Evolutionary conservation across 1,140 invertebrate species (phyloP), one percentile per base, ranked within the genome.

Genomic region (Dryas iulia): DNA sequence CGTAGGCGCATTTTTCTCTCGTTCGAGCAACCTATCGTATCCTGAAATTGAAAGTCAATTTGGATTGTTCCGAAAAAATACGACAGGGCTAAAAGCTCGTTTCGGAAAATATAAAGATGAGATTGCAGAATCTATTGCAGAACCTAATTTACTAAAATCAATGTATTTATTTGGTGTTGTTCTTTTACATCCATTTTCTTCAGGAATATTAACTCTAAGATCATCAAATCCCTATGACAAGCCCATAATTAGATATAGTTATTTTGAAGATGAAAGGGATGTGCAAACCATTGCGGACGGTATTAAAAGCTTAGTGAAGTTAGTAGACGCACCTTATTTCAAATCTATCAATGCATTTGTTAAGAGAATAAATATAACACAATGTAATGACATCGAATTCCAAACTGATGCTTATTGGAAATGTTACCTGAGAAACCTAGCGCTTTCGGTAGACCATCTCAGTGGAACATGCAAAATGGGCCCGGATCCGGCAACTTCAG

Each of bases 171-270:
- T 62, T 82, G 23, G 78, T 4, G 69, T 93, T 54, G 83, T 88
- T 59, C 78, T 93, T 14, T 65, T 94, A 33, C 93, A 92, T 62
- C 93, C 93, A 33, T 85, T 89, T 76, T 94, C 93, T 10, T 75
- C 70, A 18, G 93, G 93, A 14, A 80, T 79, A 18, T 78, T 94
- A 47, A 69, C 77, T 33, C 73, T 94, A 58, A 79, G 79, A 31
- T 91, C 87, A 30, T 77, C 66, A n/a, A 72, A 93, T 72, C 92
- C 88, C 5, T 63, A 85, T 14, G 90, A 93, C 21, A 71, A 95
- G 54, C 98, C 98, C 0, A 80, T 95, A 12, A 96, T 98, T 59
- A 94, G 96, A 81, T 94, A 96, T 0, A 96, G 96, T 72, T 98
- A 97, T 82, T 92, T 97, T 35, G 94, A 93, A 6, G 93, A 96